phyloP scores from a whole-genome alignment of 2,113 vertebrate species.

The Aphyosemion australe region DNA sequence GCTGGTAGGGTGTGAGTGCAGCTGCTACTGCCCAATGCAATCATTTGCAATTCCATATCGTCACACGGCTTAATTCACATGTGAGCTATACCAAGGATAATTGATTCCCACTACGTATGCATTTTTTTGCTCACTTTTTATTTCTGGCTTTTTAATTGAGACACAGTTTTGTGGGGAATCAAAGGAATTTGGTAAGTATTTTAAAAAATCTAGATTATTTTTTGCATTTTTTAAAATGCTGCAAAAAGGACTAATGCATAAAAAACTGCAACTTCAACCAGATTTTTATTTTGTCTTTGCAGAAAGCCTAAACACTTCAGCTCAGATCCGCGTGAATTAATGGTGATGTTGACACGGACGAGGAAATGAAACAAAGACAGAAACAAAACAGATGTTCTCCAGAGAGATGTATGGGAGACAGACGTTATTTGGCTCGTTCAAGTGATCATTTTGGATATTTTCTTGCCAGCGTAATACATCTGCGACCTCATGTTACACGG shows the following conservation, averaged over 20 bases:
- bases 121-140: neutral
- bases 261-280: neutral
- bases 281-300: neutral
- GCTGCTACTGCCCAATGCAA: slow-evolving; percentile 56
- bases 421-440: slow-evolving; percentile 27
- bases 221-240: too few relatives aligned
- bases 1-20: slow-evolving; percentile 42
- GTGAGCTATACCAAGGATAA: too few relatives aligned
- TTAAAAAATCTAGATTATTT: too few relatives aligned
- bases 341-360: slow-evolving; percentile 41
- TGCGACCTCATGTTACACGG: slow-evolving; percentile 34
- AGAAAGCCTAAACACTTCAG: slow-evolving; percentile 5
- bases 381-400: slow-evolving; percentile 53
- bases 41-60: slow-evolving; percentile 40
- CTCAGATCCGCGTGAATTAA: slow-evolving; percentile 30
- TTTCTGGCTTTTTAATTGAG: too few relatives aligned
- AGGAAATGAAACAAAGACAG: slow-evolving; percentile 7
- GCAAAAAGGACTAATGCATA: neutral
- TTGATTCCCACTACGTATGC: slow-evolving; percentile 4
- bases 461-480: slow-evolving; percentile 12
- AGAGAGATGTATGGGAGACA: slow-evolving; percentile 33
- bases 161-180: too few relatives aligned
- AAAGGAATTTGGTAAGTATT: too few relatives aligned
- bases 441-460: slow-evolving; percentile 48
- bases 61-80: neutral